These are phyloP conservation scores for Numenius phaeopus DNA, from an alignment of 2,797 vertebrate genomes.

Conservation along the genomic window DNA sequence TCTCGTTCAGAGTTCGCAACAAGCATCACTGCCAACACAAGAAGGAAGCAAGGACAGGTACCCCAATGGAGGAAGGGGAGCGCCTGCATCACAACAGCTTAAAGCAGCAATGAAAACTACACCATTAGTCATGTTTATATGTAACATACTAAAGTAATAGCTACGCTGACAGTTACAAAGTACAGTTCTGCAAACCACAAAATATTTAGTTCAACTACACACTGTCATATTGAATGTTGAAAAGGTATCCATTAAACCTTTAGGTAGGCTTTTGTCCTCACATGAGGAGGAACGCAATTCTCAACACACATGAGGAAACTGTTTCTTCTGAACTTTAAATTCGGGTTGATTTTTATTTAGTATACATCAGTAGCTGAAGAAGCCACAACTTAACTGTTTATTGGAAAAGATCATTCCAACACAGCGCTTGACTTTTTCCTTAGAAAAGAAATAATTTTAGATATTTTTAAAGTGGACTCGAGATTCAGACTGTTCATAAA, in stretches of 20 bases:
- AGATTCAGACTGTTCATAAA: not conserved
- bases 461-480: not conserved
- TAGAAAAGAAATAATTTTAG: not conserved
- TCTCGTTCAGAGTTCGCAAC: not conserved
- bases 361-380: not conserved
- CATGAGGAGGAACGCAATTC: not conserved
- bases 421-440: not conserved
- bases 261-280: not conserved
- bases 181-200: not conserved
- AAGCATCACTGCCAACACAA: too few relatives aligned
- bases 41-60: not conserved
- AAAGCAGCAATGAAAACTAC: not conserved
- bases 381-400: not conserved
- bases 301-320: not conserved
- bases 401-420: not conserved
- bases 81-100: not conserved
- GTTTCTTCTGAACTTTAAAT: not conserved
- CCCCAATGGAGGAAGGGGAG: not conserved
- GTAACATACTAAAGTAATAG: not conserved
- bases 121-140: not conserved
- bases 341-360: not conserved
- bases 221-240: not conserved
- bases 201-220: not conserved
- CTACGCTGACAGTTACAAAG: not conserved
- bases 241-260: too few relatives aligned